phyloP scores from a whole-genome alignment of 2,113 vertebrate species.

The Eptatretus burgeri region DNA sequence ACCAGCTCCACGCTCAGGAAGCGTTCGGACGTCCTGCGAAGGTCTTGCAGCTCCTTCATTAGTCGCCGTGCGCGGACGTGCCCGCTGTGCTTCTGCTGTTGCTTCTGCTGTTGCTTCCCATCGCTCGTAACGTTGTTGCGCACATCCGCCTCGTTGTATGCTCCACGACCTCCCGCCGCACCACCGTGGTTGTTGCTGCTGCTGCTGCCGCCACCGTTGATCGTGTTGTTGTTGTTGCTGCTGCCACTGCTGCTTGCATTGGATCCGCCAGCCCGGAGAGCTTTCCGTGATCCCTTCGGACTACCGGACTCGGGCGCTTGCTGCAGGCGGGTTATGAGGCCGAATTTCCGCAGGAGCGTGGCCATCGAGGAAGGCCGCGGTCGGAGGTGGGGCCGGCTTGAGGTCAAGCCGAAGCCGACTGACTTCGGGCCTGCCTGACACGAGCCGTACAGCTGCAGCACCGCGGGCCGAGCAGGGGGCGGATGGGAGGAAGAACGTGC shows the following conservation, averaged over 20 bases:
- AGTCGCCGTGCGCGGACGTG: background rate
- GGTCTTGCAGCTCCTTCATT: background rate
- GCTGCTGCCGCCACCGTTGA: background rate
- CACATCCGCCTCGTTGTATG: background rate
- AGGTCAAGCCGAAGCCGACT: no score
- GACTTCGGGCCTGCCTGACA: no score
- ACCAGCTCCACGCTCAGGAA: background rate
- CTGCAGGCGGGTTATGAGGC: conserved; percentile 63
- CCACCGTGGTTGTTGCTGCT: background rate
- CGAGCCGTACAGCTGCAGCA: no score
- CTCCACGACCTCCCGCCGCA: background rate
- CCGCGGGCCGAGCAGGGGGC: no score
- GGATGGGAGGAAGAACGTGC: no score
- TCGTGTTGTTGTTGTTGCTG: conserved; percentile 28
- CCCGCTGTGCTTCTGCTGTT: background rate
- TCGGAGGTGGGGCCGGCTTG: no score
- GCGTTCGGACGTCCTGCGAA: background rate
- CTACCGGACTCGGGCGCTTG: background rate
- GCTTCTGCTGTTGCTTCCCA: background rate
- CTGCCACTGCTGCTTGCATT: conserved; percentile 37
- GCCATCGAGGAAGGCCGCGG: conserved; percentile 24
- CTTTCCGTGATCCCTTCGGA: background rate
- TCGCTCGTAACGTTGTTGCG: background rate
- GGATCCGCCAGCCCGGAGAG: conserved; percentile 26
- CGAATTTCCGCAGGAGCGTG: conserved; percentile 80